Conservation (phyloP, 2,113 vertebrate genomes). For the Callorhinus ursinus region DNA sequence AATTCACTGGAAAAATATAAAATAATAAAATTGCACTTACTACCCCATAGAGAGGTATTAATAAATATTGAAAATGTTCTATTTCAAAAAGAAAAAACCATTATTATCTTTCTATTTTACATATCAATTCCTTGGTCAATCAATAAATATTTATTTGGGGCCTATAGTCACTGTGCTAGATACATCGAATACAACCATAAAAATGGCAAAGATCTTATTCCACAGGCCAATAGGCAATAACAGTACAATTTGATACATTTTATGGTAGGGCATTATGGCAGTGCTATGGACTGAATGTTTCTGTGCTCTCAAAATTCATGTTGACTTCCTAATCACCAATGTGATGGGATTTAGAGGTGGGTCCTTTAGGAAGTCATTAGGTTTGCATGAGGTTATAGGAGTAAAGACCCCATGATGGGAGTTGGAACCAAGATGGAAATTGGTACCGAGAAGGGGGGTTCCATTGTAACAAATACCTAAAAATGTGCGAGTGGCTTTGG, state of each 20-base stretch:
- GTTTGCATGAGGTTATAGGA: not conserved
- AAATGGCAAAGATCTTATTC: not conserved
- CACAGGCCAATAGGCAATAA: not conserved
- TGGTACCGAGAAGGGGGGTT: not conserved
- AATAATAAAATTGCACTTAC: not conserved
- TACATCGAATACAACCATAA: not conserved
- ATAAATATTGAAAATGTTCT: constrained; percentile 30
- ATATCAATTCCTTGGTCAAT: not conserved
- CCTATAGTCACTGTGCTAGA: not conserved
- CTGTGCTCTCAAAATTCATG: not conserved
- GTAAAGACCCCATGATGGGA: not conserved
- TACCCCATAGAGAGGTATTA: not conserved
- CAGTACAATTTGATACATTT: not conserved
- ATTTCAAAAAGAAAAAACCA: not conserved
- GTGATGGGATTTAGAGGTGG: not conserved
- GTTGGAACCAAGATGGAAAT: not conserved
- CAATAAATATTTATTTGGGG: constrained; percentile 6
- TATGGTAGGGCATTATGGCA: not conserved
- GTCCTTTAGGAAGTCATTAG: not conserved
- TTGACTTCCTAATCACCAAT: not conserved
- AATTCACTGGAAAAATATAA: not conserved
- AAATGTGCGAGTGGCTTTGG: not conserved
- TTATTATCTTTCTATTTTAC: not conserved
- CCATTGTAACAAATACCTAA: not conserved
- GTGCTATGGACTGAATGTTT: not conserved